Conservation (phyloP, 1,140 invertebrate species). For the Zophobas atratus region DNA sequence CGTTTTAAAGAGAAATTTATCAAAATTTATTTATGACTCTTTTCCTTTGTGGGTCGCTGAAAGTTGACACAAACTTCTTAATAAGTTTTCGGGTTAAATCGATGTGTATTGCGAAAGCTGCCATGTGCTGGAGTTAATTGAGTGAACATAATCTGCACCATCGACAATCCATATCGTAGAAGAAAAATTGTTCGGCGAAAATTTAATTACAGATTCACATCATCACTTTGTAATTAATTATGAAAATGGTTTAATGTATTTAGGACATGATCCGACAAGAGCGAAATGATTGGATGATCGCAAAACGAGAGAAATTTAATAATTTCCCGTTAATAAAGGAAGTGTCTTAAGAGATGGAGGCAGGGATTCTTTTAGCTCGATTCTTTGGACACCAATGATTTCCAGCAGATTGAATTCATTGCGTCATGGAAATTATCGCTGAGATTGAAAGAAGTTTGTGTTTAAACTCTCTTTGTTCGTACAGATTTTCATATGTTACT, state of each 20-base stretch:
- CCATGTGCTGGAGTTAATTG: slow-evolving; percentile 14
- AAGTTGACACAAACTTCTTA: too few relatives aligned
- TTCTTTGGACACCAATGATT: slow-evolving; percentile 31
- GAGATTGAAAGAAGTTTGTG: not conserved
- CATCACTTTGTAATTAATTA: slow-evolving; percentile 41
- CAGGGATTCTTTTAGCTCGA: slow-evolving; percentile 26
- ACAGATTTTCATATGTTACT: not conserved
- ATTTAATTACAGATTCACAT: slow-evolving; percentile 42
- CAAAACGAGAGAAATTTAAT: slow-evolving; percentile 41
- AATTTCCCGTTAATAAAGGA: slow-evolving; percentile 39
- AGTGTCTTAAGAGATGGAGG: slow-evolving; percentile 32
- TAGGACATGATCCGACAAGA: slow-evolving; percentile 12
- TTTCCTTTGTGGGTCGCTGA: too few relatives aligned
- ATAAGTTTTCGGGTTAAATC: too few relatives aligned
- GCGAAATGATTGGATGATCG: slow-evolving; percentile 20
- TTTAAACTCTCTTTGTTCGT: not conserved
- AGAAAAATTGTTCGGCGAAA: slow-evolving; percentile 36
- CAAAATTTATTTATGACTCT: too few relatives aligned
- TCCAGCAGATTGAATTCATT: slow-evolving; percentile 19
- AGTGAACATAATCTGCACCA: slow-evolving; percentile 15
- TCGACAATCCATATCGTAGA: slow-evolving; percentile 22
- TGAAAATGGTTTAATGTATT: slow-evolving; percentile 38
- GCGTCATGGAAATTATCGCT: slow-evolving; percentile 21
- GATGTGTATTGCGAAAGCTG: slow-evolving; percentile 2
- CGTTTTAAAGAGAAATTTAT: not conserved